phyloP scores from a whole-genome alignment of 1,140 invertebrate species.

The Reticulitermes speratus region DNA sequence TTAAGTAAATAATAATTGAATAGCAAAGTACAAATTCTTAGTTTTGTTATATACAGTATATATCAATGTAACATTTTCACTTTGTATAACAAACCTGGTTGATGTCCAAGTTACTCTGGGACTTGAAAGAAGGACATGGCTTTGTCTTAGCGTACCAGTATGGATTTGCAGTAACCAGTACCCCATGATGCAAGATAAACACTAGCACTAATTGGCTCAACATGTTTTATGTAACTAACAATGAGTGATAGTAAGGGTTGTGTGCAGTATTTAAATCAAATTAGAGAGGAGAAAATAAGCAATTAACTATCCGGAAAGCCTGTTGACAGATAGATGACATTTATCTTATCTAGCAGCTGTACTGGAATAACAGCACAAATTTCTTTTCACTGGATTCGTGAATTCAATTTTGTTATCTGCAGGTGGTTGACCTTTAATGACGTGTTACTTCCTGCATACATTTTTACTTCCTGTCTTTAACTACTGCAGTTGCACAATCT shows the following conservation, averaged over 20 bases:
- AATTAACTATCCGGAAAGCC: background rate
- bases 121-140: background rate
- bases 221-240: background rate
- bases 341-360: background rate
- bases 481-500: too few species aligned
- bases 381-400: background rate
- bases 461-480: too few species aligned
- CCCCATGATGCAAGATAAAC: background rate
- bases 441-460: too few species aligned
- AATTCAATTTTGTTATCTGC: background rate
- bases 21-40: too few species aligned
- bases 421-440: background rate
- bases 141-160: background rate
- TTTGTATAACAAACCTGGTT: background rate
- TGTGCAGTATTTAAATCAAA: background rate
- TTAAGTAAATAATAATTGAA: too few species aligned
- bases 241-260: background rate
- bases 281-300: background rate
- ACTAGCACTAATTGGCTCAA: background rate
- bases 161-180: background rate
- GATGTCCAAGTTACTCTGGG: background rate
- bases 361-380: background rate
- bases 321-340: background rate
- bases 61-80: background rate
- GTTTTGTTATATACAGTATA: background rate